phyloP scores from a whole-genome alignment of 2,797 vertebrate species.

The Spizella passerina region DNA sequence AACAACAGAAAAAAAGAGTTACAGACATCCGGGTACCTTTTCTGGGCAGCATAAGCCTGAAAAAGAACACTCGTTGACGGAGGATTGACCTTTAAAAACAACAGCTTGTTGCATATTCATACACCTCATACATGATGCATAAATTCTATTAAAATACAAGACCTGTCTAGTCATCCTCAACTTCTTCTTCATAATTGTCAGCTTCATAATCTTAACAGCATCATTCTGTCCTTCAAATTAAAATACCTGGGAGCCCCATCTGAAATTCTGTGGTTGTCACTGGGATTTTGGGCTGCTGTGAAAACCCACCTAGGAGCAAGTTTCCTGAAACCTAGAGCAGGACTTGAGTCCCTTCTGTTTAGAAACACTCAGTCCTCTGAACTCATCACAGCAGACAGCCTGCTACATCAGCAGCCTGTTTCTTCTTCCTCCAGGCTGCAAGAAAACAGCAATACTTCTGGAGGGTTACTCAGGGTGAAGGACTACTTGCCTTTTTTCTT shows the following conservation, averaged over 20 bases:
- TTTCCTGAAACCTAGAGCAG: neutral
- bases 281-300: neutral
- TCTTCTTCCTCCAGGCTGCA: neutral
- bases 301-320: neutral
- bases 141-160: too few relatives aligned
- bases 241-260: fast-evolving
- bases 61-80: too few relatives aligned
- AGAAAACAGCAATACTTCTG: neutral
- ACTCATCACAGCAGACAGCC: neutral
- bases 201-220: too few relatives aligned
- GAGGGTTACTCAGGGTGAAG: neutral
- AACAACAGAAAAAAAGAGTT: too few relatives aligned
- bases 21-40: too few relatives aligned
- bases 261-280: neutral
- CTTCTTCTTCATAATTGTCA: too few relatives aligned
- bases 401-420: neutral
- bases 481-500: neutral
- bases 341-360: neutral
- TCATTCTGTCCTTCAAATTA: neutral
- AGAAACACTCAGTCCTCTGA: neutral
- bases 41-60: too few relatives aligned
- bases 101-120: too few relatives aligned
- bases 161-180: too few relatives aligned
- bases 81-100: too few relatives aligned
- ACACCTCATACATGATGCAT: too few relatives aligned